Evolutionary conservation across 2,888 invertebrate genomes (phyloP), one percentile per base, ranked within the genome.

Genomic region (Litoditis marina): DNA sequence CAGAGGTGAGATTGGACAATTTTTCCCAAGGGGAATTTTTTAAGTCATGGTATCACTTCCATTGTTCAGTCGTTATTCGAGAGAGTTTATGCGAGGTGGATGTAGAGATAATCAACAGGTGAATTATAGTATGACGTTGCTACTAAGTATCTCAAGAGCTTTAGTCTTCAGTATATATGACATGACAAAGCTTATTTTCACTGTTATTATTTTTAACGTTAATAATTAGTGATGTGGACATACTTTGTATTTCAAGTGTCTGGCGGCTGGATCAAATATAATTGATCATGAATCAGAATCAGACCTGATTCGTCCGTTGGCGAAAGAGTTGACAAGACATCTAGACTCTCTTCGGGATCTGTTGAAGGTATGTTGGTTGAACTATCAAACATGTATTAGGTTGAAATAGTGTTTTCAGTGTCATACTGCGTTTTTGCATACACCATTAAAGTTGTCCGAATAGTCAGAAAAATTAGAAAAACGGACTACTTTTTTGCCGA

Each of bases 261-360:
- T 98, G 75, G 94, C 96, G 30, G 96, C 96, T 31, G 96, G 96
- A 46, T 95, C 95, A 0, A 94, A 94, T 58, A 98, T 98, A 76
- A 90, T 98, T 89, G 94, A 96, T 84, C 89, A 94, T 59, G 96
- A 96, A 84, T 88, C 89, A 58, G 96, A 98, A 85, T 94, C 94
- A 82, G 91, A 92, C 53, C 90, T 90, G 39, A 95, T 98, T 92
- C 89, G 96, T 34, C 96, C 96, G 0, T 85, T 98, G 66, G 96
- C 96, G 22, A 92, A 92, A 85, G 93, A 94, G 13, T 88, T 98
- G 51, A 95, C 94, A n/a, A 90, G 93, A 80, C 92, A 93, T 78
- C 86, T 98, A 77, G 95, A 96, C 85, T 91, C 90, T 66, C 91
- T 98, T 8, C 87, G 96, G 44, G 91, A 90, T 76, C 86, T 94